These are phyloP conservation scores for Philypnodon macrostomus DNA, from an alignment of 2,797 vertebrate genomes.

Conservation along the genomic window DNA sequence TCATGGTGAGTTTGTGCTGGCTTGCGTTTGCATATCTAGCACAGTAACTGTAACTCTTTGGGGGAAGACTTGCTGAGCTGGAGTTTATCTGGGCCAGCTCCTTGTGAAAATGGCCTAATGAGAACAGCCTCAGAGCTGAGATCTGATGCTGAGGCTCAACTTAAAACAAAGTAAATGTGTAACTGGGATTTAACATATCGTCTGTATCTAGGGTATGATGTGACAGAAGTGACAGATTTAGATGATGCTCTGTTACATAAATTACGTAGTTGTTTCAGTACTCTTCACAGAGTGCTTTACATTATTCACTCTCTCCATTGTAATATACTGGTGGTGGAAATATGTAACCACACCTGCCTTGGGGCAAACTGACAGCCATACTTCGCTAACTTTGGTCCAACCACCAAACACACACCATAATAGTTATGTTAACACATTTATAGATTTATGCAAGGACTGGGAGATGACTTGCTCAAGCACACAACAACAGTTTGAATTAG, in stretches of 20 bases:
- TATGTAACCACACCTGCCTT: no score
- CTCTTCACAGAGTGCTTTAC: no score
- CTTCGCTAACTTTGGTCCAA: no score
- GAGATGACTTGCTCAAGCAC: no score
- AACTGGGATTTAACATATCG: conserved; percentile 24
- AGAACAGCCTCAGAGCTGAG: conserved; percentile 48
- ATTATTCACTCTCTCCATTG: no score
- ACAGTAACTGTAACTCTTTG: conserved; percentile 59
- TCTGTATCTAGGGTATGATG: conserved; percentile 3
- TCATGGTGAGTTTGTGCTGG: conserved; percentile 31
- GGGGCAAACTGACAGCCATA: no score
- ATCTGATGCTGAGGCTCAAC: conserved; percentile 22
- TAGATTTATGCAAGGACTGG: no score
- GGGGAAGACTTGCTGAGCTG: conserved; percentile 57
- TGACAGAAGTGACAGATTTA: conserved; percentile 10
- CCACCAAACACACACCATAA: no score
- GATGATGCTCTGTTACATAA: not conserved
- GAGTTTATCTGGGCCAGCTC: conserved; percentile 71
- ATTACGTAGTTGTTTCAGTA: no score
- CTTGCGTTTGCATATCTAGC: conserved; percentile 62
- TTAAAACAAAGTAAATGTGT: conserved; percentile 40
- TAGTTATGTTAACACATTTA: no score
- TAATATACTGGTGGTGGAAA: no score
- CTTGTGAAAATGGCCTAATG: conserved; percentile 59
- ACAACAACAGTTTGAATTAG: no score